Evolutionary conservation across 2,113 vertebrate genomes (phyloP), one percentile per base, ranked within the genome.

Genomic region (Ailuropoda melanoleuca): DNA sequence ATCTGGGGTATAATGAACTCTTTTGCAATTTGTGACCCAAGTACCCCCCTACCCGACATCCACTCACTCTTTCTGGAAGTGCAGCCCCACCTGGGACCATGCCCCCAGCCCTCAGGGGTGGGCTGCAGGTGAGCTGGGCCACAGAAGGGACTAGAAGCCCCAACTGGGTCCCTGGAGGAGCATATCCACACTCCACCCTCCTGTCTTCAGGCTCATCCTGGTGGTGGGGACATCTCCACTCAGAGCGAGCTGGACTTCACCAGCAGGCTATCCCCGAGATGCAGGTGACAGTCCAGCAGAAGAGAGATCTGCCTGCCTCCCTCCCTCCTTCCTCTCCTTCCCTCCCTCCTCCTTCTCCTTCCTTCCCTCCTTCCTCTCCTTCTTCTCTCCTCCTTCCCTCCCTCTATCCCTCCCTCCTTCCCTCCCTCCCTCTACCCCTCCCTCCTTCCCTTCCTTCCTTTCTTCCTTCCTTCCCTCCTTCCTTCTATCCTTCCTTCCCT

Each of bases 181-280:
- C 8, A 1, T 0, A 8, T 13, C 56, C 29, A 5, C 1, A 0
- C 1, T 26, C 13, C 0, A 17, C 58, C 64, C 24, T 15, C 1
- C 0, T 43, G 31, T 14, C 29, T 14, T 66, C 34, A 24, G 46
- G 24, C 14, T 24, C 17, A 0, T 88, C 53, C 53, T 29, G 0
- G 34, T 0, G 0, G 31, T 8, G 37, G 46, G 15, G 6, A 15
- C 1, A 0, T 24, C 74, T 68, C 50, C 23, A 0, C 1, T 9
- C 0, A 0, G 53, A 7, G 18, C 8, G 21, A 46, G 56, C 29
- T 23, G 15, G 39, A 4, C 13, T 1, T 29, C 50, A 46, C 14
- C 14, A 1, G n/a, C 29, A 3, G 17, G 46, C 29, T 3, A 0
- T 19, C 62, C 64, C 64, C 8, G 1, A 13, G 37, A 50, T 0